These are phyloP conservation scores for Eulemur coronatus DNA, from an alignment of 2,797 vertebrate species.

Conservation along the genomic window DNA sequence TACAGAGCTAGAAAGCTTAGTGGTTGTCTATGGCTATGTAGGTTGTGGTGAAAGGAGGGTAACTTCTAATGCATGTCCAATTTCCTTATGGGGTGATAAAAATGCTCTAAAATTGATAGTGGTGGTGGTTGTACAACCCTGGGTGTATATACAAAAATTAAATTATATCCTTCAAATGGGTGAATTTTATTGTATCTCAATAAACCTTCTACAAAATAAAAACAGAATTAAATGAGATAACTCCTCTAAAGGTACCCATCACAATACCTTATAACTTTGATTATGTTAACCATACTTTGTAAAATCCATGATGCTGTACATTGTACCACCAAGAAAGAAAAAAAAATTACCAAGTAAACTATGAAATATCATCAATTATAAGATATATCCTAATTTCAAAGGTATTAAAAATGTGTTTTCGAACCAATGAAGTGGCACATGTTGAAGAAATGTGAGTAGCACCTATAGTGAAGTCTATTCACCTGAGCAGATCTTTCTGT, in stretches of 20 bases:
- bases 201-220: neutral
- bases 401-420: neutral
- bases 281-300: neutral
- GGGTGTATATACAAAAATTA: neutral
- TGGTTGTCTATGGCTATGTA: neutral
- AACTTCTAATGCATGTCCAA: neutral
- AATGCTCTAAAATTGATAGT: neutral
- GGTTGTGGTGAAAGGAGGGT: neutral
- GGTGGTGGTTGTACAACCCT: neutral
- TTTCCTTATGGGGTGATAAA: neutral
- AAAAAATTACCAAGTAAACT: neutral
- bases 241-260: neutral
- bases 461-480: neutral
- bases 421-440: neutral
- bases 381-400: neutral
- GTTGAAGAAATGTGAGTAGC: neutral
- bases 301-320: neutral
- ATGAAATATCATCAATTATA: constrained; percentile 4
- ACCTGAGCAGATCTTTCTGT: neutral
- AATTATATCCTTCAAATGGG: neutral
- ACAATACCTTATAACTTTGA: neutral
- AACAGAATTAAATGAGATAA: neutral
- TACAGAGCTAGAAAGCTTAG: neutral
- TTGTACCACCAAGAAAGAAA: constrained; percentile 5
- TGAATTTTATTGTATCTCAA: neutral